These are phyloP conservation scores for Bujurquina vittata DNA, from an alignment of 2,113 vertebrate species.

Conservation along the genomic window DNA sequence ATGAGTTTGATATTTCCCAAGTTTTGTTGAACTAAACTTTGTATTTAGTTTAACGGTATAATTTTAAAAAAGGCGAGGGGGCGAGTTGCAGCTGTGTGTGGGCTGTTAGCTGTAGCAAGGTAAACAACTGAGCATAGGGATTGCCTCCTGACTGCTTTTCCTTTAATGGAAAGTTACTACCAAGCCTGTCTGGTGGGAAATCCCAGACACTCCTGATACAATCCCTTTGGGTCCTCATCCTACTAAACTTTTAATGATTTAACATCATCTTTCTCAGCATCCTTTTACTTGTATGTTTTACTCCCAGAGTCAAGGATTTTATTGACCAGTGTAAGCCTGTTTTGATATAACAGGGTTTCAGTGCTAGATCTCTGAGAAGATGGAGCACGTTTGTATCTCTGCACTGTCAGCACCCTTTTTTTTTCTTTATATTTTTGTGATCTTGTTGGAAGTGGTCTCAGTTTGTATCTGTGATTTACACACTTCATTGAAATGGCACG, in stretches of 20 bases:
- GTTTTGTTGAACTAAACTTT: too few relatives aligned
- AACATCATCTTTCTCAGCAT: not conserved
- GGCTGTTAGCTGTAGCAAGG: not conserved
- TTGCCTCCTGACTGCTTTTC: conserved; percentile 1
- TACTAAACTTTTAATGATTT: conserved; percentile 36
- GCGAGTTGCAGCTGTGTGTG: not conserved
- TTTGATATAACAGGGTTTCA: not conserved
- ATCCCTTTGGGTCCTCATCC: conserved; percentile 5
- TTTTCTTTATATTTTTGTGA: not conserved
- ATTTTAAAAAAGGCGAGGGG: not conserved
- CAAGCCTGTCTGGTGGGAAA: not conserved
- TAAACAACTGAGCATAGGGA: not conserved
- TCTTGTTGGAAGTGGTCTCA: not conserved
- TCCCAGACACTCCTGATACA: not conserved
- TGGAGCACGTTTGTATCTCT: not conserved
- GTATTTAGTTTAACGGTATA: not conserved
- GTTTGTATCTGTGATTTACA: not conserved
- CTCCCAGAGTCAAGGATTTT: not conserved
- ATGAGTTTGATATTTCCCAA: not conserved
- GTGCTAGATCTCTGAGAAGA: not conserved
- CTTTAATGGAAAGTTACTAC: conserved; percentile 8
- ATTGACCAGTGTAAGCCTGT: not conserved
- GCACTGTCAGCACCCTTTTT: not conserved
- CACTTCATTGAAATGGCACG: not conserved
- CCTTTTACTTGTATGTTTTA: not conserved